These are phyloP conservation scores for Quiscalus mexicanus DNA, from an alignment of 2,113 vertebrate species.

Conservation along the genomic window DNA sequence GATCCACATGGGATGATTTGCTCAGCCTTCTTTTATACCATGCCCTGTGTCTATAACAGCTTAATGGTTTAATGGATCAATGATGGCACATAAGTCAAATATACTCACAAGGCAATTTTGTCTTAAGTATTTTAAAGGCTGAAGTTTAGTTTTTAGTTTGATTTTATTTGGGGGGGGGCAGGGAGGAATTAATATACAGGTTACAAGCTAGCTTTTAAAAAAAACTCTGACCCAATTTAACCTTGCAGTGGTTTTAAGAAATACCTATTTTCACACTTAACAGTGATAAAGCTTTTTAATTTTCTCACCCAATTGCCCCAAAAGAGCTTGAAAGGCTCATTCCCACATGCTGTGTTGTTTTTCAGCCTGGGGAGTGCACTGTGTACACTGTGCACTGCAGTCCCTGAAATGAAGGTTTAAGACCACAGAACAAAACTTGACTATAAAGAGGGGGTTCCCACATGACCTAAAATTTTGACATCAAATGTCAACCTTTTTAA, in stretches of 20 bases:
- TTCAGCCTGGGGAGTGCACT: not conserved
- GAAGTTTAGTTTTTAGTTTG: not conserved
- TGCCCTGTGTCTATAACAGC: not conserved
- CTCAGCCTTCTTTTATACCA: not conserved
- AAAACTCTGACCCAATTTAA: not conserved
- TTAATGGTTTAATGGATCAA: not conserved
- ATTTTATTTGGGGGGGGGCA: not conserved
- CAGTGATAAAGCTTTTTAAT: not conserved
- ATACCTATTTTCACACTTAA: not conserved
- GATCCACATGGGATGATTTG: not conserved
- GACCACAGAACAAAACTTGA: not conserved
- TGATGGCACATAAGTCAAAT: not conserved
- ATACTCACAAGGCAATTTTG: not conserved
- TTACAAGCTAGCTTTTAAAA: not conserved
- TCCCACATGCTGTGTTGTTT: not conserved
- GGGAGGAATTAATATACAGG: not conserved
- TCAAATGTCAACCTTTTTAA: not conserved
- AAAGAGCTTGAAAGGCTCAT: not conserved
- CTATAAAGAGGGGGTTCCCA: not conserved
- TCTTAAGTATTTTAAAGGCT: not conserved
- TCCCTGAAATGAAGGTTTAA: not conserved
- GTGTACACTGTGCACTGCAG: not conserved
- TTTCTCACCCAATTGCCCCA: not conserved
- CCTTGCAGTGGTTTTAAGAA: not conserved
- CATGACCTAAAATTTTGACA: not conserved